A percentile compares a stretch with the other conserved stretches of the same genome.
phyloP scores from a whole-genome alignment of 2,113 vertebrate species.

The Sorex fumeus region DNA sequence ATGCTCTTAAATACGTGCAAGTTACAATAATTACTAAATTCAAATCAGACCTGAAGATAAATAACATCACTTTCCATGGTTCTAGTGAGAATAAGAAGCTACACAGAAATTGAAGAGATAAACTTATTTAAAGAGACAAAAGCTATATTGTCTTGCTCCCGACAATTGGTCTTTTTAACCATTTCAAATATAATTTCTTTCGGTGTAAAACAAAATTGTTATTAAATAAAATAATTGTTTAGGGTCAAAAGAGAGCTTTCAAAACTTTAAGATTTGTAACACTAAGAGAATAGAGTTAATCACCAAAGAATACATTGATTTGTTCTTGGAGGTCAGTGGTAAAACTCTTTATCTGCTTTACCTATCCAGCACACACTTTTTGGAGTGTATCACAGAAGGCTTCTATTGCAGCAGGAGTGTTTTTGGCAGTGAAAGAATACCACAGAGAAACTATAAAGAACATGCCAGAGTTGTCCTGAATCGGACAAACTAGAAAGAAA shows the following conservation, averaged over 20 bases:
- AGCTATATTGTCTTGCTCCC: not conserved
- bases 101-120: not conserved
- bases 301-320: not conserved
- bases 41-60: constrained; percentile 48
- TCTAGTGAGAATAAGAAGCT: constrained; percentile 9
- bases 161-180: not conserved
- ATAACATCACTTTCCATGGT: not conserved
- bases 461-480: not conserved
- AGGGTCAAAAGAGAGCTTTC: not conserved
- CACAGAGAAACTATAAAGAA: not conserved
- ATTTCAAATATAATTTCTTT: not conserved
- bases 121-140: constrained; percentile 49
- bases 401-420: not conserved
- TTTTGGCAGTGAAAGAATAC: not conserved
- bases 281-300: not conserved
- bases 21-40: constrained; percentile 36
- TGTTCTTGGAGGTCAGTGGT: not conserved
- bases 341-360: not conserved
- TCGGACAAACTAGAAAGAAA: constrained; percentile 50
- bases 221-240: constrained; percentile 21
- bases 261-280: not conserved
- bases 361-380: not conserved
- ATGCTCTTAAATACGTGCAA: constrained; percentile 46
- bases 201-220: constrained; percentile 1
- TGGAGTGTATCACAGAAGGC: fast-evolving